These are phyloP conservation scores for Dorcus hopei DNA, from an alignment of 2,888 invertebrate species.

Conservation along the genomic window DNA sequence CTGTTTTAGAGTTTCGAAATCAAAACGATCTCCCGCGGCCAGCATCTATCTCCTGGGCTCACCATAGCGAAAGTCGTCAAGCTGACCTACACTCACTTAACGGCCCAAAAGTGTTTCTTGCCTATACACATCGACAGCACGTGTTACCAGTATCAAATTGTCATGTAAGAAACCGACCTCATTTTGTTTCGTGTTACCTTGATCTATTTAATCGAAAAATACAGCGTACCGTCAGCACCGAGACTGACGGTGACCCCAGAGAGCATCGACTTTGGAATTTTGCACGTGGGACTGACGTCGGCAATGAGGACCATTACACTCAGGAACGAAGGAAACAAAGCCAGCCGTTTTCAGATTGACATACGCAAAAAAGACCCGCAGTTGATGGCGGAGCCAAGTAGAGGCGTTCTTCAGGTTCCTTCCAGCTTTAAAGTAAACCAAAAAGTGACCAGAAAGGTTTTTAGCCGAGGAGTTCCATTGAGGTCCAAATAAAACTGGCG, in stretches of 20 bases:
- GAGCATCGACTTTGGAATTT: constrained; percentile 11
- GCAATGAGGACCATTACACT: background rate
- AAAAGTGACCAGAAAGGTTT: background rate
- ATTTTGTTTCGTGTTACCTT: background rate
- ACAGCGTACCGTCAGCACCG: background rate
- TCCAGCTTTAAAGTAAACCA: background rate
- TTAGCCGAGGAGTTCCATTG: background rate
- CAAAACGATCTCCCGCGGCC: constrained; percentile 3
- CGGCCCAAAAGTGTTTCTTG: background rate
- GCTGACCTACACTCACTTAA: constrained; percentile 1
- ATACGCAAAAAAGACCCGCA: background rate
- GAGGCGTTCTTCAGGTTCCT: constrained; percentile 8
- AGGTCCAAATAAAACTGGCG: background rate
- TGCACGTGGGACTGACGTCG: constrained; percentile 4
- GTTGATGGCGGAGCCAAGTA: constrained; percentile 5
- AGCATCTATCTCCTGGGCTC: constrained; percentile 9
- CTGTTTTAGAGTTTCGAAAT: constrained; percentile 4
- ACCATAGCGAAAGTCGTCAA: constrained; percentile 5
- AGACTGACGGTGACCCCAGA: constrained; percentile 2
- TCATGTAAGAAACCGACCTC: constrained; percentile 2
- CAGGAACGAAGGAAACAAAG: constrained; percentile 9
- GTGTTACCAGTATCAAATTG: constrained; percentile 3
- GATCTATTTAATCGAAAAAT: too few species aligned
- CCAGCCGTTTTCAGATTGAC: constrained; percentile 6
- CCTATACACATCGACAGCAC: constrained; percentile 9